Evolutionary conservation across 2,113 vertebrate genomes (phyloP), one percentile per base, ranked within the genome.

Genomic region (Pleuronectes platessa): DNA sequence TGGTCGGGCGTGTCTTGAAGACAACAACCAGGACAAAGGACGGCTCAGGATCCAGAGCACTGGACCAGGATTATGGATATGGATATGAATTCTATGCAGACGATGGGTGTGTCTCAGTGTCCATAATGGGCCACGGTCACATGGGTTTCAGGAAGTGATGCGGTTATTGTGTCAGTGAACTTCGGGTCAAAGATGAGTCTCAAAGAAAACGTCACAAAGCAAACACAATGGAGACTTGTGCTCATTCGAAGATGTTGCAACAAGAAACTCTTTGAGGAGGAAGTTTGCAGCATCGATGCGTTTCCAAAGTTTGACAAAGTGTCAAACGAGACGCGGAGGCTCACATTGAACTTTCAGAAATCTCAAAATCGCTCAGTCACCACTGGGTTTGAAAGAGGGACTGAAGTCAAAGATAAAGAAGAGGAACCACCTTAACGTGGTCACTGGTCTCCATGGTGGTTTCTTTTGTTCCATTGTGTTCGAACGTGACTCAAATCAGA

Each of bases 1-100:
- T 17, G 35, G 47, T 45, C 5, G 51, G 76, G 68, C 3, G 74
- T 83, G 74, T 77, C 71, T 37, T 12, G 14, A 66, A 68, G 65
- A 40, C 15, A 23, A 47, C 61, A 78, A 47, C 54, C n/a, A n/a
- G 68, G 35, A 79, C 62, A 75, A 86, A 69, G 61, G 56, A 45
- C 2, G 37, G 31, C 12, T n/a, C 0, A 49, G 17, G 51, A 54
- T 54, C 51, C 51, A 20, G 20, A 9, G 20, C 51, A 10, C 51
- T 3, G 51, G 51, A 18, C 17, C 45, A 2, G 51, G 51, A 21
- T 47, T 47, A 47, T 17, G 13, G 24, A 15, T 47, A 47, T 17
- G 13, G 24, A 15, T 18, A 51, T 51, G 24, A 24, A 24, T 8
- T 20, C 17, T 17, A 20, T 54, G 2, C 0, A 10, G 18, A n/a